Percentiles rank a stretch among this genome's conserved stretches.
These are phyloP conservation scores for Wasmannia auropunctata DNA, from an alignment of 1,140 invertebrate species.

Conservation along the genomic window DNA sequence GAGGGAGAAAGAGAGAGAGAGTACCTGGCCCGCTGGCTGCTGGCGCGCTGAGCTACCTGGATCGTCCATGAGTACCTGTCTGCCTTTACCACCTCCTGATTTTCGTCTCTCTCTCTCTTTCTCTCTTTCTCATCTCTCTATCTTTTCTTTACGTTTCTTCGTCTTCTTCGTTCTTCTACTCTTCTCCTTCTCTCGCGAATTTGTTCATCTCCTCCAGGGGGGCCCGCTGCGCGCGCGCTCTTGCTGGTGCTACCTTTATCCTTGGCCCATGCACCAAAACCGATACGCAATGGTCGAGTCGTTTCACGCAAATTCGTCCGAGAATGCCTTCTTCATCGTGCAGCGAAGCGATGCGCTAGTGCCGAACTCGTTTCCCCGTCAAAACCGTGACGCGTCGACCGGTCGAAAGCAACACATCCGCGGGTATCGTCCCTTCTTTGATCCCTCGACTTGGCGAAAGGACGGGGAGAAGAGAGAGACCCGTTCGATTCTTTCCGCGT, in stretches of 20 bases:
- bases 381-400: conserved; percentile 78
- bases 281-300: conserved; percentile 70
- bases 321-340: conserved; percentile 69
- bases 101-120: conserved; percentile 9
- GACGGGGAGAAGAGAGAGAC: conserved; percentile 51
- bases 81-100: conserved; percentile 68
- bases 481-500: conserved; percentile 76
- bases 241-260: conserved; percentile 72
- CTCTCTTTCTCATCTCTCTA: neutral
- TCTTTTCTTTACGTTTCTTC: conserved; percentile 15
- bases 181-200: conserved; percentile 45
- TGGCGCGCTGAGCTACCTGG: conserved; percentile 67
- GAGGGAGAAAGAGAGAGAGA: neutral
- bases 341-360: conserved; percentile 4
- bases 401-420: conserved; percentile 71
- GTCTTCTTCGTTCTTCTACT: conserved; percentile 10
- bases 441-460: conserved; percentile 75
- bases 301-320: conserved; percentile 83
- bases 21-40: conserved; percentile 56
- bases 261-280: conserved; percentile 65
- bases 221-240: conserved; percentile 20
- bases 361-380: conserved; percentile 73
- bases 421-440: conserved; percentile 78
- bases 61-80: conserved; percentile 73
- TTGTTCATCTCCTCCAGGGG: conserved; percentile 25